Evolutionary conservation across 2,113 vertebrate species (phyloP).

Genomic region (Tapirus terrestris): DNA sequence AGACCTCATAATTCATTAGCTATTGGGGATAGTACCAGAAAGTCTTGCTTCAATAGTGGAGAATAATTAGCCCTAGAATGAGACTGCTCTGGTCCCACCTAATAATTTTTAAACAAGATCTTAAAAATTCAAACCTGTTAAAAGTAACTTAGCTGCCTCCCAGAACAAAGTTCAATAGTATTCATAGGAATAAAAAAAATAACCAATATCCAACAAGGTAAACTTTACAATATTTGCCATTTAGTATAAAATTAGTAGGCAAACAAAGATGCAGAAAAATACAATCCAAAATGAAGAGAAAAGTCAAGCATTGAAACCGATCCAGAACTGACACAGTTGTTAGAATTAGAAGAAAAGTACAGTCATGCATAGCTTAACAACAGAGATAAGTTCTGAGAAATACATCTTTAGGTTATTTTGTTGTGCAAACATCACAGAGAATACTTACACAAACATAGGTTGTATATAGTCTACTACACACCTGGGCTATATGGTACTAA

Average conservation of each 20-base stretch:
- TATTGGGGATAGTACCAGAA: not conserved
- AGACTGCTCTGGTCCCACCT: not conserved
- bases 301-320: not conserved
- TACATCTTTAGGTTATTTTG: too few relatives aligned
- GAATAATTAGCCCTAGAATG: not conserved
- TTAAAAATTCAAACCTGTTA: not conserved
- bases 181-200: not conserved
- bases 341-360: not conserved
- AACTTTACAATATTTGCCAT: not conserved
- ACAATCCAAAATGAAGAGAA: not conserved
- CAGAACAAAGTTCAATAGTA: not conserved
- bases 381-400: too few relatives aligned
- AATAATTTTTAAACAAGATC: not conserved
- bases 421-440: too few relatives aligned
- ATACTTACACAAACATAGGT: too few relatives aligned
- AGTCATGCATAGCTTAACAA: too few relatives aligned
- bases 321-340: not conserved
- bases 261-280: not conserved
- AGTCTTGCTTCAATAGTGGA: not conserved
- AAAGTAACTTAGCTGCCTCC: not conserved
- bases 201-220: not conserved
- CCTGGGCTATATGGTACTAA: too few relatives aligned
- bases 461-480: too few relatives aligned
- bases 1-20: not conserved
- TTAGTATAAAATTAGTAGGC: not conserved